These are phyloP conservation scores for Etheostoma spectabile DNA, from an alignment of 2,113 vertebrate species.

Conservation along the genomic window DNA sequence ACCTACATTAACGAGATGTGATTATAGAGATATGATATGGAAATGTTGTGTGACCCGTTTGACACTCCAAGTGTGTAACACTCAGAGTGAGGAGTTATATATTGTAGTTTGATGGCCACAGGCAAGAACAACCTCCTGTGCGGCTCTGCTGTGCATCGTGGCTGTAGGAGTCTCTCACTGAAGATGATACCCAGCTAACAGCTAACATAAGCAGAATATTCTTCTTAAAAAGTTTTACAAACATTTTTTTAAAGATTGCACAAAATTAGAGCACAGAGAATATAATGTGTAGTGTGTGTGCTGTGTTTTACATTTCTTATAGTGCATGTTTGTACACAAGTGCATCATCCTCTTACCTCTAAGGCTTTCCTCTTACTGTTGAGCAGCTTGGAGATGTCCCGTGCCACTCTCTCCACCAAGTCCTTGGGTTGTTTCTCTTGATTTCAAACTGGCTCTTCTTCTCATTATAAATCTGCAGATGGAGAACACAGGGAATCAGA, in stretches of 20 bases:
- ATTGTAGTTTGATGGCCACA: too few species aligned
- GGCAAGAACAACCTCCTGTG: too few species aligned
- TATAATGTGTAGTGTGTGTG: background rate
- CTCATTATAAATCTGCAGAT: conserved; percentile 93
- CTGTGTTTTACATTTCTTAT: background rate
- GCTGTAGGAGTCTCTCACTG: too few species aligned
- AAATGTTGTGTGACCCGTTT: too few species aligned
- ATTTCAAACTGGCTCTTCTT: conserved; percentile 96
- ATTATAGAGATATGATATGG: too few species aligned
- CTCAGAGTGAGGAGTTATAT: too few species aligned
- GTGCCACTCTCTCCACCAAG: conserved; percentile 94
- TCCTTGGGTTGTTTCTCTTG: conserved; percentile 93
- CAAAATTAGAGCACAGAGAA: background rate
- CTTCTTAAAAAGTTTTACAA: background rate
- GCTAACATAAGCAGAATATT: too few species aligned
- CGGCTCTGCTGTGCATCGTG: too few species aligned
- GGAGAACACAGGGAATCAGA: conserved; percentile 58
- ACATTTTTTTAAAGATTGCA: background rate
- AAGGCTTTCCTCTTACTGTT: conserved; percentile 96
- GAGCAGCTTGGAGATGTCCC: conserved; percentile 95
- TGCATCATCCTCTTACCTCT: conserved; percentile 87
- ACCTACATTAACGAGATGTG: too few species aligned
- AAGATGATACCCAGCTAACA: too few species aligned
- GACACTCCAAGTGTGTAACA: too few species aligned
- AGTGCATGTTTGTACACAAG: conserved; percentile 11